Conservation (phyloP, 2,888 invertebrate genomes). For the Leptinotarsa juncta region DNA sequence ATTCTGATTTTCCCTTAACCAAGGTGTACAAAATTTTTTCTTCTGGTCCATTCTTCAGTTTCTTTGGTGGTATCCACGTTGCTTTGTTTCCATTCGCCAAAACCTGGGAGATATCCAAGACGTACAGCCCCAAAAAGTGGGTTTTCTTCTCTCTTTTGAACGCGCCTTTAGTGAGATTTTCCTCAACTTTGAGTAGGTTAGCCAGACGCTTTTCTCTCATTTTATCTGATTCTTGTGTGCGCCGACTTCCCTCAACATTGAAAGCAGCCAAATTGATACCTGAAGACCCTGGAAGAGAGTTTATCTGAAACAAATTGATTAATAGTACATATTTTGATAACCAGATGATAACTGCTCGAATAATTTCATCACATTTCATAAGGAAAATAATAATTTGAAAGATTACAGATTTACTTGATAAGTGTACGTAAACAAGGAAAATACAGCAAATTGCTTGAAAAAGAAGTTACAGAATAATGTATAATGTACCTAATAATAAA, state of each 20-base stretch:
- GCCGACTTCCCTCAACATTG: slow-evolving; percentile 70
- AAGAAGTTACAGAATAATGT: too few species aligned
- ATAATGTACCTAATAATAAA: too few species aligned
- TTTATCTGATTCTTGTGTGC: slow-evolving; percentile 73
- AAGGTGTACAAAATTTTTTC: slow-evolving; percentile 91
- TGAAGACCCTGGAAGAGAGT: slow-evolving; percentile 42
- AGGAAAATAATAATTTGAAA: too few species aligned
- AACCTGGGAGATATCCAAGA: slow-evolving; percentile 84
- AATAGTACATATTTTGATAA: too few species aligned
- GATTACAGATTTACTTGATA: too few species aligned
- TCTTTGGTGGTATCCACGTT: slow-evolving; percentile 78
- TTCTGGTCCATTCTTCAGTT: slow-evolving; percentile 74
- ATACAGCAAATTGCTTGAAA: too few species aligned
- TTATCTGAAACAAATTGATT: slow-evolving; percentile 44
- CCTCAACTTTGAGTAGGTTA: slow-evolving; percentile 50
- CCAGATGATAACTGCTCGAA: too few species aligned
- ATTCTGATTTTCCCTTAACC: slow-evolving; percentile 89
- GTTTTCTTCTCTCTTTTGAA: slow-evolving; percentile 54
- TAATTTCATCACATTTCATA: too few species aligned
- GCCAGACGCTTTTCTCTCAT: slow-evolving; percentile 67
- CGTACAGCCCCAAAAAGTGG: slow-evolving; percentile 79
- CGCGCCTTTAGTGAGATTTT: slow-evolving; percentile 49
- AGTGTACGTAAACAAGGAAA: too few species aligned
- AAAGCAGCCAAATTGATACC: slow-evolving; percentile 72
- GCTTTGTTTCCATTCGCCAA: slow-evolving; percentile 75